Conservation (phyloP, 2,888 invertebrate genomes). For the Hylaea fasciaria region DNA sequence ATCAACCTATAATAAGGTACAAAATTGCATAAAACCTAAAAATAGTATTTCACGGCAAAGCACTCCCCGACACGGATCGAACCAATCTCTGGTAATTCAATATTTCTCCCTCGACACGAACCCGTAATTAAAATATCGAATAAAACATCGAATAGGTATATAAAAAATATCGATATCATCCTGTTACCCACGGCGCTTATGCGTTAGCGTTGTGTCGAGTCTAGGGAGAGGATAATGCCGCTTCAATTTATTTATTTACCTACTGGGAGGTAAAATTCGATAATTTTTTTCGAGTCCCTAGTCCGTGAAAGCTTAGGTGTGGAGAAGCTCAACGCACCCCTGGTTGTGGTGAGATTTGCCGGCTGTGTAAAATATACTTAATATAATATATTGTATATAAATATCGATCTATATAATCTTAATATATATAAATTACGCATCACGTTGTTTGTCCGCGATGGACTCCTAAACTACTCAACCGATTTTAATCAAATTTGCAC, state of each 20-base stretch:
- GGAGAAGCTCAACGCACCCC: background rate
- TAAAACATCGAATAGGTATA: slow-evolving; percentile 16
- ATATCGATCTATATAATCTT: too few species aligned
- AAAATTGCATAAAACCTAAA: too few species aligned
- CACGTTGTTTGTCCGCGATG: too few species aligned
- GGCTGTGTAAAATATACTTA: too few species aligned
- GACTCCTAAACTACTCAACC: too few species aligned
- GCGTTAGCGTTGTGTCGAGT: slow-evolving; percentile 7
- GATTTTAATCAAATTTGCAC: too few species aligned
- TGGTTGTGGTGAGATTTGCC: background rate
- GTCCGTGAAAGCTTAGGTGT: background rate
- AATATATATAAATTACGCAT: too few species aligned
- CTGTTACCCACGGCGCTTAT: slow-evolving; percentile 11
- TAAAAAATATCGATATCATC: slow-evolving; percentile 24
- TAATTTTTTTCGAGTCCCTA: slow-evolving; percentile 5
- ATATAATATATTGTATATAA: too few species aligned
- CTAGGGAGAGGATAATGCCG: slow-evolving; percentile 10
- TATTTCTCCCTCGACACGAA: slow-evolving; percentile 32
- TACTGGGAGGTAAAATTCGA: slow-evolving; percentile 1
- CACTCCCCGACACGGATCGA: slow-evolving; percentile 13
- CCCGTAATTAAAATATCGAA: slow-evolving; percentile 35
- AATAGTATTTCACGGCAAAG: slow-evolving; percentile 3
- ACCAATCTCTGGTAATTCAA: slow-evolving; percentile 34
- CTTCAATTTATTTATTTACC: slow-evolving; percentile 14
- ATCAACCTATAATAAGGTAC: too few species aligned